Percentiles rank a stretch among this genome's conserved stretches.
phyloP scores from a whole-genome alignment of 2,888 invertebrate species.

The Teinopalpus imperialis region DNA sequence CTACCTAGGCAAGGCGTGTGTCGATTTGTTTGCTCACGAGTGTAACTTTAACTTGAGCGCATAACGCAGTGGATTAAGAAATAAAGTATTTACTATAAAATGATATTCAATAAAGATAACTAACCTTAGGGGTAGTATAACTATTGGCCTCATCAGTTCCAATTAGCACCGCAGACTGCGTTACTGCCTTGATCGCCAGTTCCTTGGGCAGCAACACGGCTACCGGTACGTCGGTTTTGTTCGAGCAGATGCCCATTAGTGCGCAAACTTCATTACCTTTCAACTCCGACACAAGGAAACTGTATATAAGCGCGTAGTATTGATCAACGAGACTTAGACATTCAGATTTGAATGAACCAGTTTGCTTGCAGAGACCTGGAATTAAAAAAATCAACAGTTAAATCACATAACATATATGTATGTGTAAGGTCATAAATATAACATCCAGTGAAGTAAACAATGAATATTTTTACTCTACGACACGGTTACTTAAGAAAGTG shows the following conservation, averaged over 20 bases:
- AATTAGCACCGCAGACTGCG: conserved; percentile 44
- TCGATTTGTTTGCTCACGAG: too few relatives aligned
- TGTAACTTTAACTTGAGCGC: too few relatives aligned
- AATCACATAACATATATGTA: too few relatives aligned
- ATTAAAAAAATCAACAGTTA: too few relatives aligned
- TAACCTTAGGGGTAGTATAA: conserved; percentile 45
- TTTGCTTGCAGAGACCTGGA: conserved; percentile 89
- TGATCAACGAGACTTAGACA: conserved; percentile 89
- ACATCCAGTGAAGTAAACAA: too few relatives aligned
- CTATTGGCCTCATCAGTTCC: conserved; percentile 65
- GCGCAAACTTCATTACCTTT: conserved; percentile 87
- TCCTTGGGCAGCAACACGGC: conserved; percentile 83
- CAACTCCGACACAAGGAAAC: conserved; percentile 85
- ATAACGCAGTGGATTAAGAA: too few relatives aligned
- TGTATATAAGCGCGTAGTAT: conserved; percentile 89
- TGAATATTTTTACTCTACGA: too few relatives aligned
- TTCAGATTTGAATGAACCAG: conserved; percentile 86
- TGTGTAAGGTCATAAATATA: too few relatives aligned
- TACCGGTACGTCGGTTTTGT: conserved; percentile 63
- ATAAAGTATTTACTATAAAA: too few relatives aligned
- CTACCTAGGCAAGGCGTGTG: too few relatives aligned
- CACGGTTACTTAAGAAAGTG: too few relatives aligned
- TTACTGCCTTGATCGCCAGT: conserved; percentile 51
- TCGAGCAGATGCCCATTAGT: conserved; percentile 86
- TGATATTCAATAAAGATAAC: too few relatives aligned